A percentile compares a stretch with the other conserved stretches of the same genome.
These are phyloP conservation scores for Pangasius krempfi DNA, from an alignment of 2,797 vertebrate genomes.

Conservation along the genomic window DNA sequence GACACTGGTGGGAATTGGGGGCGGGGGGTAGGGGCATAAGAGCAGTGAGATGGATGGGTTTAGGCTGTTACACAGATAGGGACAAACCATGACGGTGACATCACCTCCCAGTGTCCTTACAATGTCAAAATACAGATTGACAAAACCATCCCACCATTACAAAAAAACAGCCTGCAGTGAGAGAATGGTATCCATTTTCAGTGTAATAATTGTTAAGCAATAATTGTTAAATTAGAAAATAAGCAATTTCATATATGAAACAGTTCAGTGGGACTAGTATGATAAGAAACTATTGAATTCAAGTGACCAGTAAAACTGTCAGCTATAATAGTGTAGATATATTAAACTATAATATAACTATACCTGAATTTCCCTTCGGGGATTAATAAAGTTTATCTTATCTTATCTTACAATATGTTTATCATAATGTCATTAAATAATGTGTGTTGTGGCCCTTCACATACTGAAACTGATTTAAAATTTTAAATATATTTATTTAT, in stretches of 20 bases:
- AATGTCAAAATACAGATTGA: constrained; percentile 4
- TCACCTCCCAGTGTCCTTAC: constrained; percentile 27
- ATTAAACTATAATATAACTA: background rate
- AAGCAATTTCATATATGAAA: background rate
- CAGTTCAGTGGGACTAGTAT: background rate
- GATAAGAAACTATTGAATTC: background rate
- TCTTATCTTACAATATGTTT: too few relatives aligned
- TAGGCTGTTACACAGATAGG: constrained; percentile 34
- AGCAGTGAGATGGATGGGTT: constrained; percentile 35
- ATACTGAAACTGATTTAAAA: background rate
- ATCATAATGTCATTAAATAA: background rate
- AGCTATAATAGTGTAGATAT: background rate
- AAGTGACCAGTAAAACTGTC: background rate
- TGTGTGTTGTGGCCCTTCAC: background rate
- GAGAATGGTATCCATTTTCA: background rate
- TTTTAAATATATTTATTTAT: background rate
- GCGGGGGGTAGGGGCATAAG: background rate
- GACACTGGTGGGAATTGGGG: constrained; percentile 22
- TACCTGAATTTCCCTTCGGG: too few relatives aligned
- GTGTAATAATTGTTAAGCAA: background rate
- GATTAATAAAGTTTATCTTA: too few relatives aligned
- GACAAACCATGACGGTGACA: constrained; percentile 40
- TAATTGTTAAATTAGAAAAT: background rate
- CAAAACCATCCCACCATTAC: background rate
- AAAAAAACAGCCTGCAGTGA: background rate